phyloP scores from a whole-genome alignment of 2,113 vertebrate genomes.

The Malurus alboscapulatus region DNA sequence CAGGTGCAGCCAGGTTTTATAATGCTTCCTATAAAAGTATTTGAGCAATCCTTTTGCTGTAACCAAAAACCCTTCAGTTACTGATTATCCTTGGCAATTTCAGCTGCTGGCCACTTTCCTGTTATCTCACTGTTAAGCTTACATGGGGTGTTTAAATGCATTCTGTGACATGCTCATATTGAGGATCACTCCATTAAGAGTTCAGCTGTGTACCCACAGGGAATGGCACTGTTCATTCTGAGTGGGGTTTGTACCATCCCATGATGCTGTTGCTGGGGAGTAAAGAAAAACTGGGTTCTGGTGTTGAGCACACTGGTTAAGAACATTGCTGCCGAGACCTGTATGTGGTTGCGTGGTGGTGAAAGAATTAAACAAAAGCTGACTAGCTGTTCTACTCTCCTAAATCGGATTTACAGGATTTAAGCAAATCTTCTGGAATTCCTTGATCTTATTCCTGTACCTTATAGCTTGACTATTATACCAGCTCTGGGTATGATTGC shows the following conservation, averaged over 20 bases:
- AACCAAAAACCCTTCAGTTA: not conserved
- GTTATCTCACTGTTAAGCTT: not conserved
- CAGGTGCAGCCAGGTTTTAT: not conserved
- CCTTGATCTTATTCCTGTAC: conserved; percentile 46
- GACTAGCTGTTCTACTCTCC: conserved; percentile 46
- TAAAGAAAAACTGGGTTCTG: not conserved
- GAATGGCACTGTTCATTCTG: not conserved
- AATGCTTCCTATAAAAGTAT: not conserved
- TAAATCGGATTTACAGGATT: conserved; percentile 58
- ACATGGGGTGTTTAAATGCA: not conserved
- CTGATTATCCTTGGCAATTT: not conserved
- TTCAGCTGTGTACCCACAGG: not conserved
- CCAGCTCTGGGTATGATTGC: not conserved
- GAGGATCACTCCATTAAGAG: not conserved
- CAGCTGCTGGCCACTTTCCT: not conserved
- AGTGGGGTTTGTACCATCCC: not conserved
- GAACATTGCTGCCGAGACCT: not conserved
- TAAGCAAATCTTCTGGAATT: conserved; percentile 64
- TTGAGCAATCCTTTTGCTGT: not conserved
- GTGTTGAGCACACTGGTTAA: not conserved
- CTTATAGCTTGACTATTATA: not conserved
- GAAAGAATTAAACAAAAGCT: conserved; percentile 50
- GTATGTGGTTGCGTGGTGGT: not conserved
- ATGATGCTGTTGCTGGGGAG: not conserved
- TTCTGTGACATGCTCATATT: not conserved